Evolutionary conservation across 2,797 vertebrate genomes (phyloP), one percentile per base, ranked within the genome.

Genomic region (Acanthopagrus latus): DNA sequence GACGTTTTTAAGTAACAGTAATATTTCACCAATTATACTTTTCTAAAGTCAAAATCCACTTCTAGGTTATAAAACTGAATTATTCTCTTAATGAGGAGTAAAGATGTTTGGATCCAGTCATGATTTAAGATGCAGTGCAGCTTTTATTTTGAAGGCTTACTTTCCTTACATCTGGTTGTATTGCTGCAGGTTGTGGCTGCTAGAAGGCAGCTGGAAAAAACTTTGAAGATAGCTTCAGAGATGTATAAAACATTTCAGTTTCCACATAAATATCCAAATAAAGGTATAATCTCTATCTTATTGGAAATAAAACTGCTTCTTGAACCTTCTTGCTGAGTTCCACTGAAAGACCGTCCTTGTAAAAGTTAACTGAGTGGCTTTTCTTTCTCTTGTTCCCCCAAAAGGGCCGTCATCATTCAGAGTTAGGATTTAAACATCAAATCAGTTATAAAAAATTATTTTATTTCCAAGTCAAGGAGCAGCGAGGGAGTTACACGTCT

Each of bases 141-240:
- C 67, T 86, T 82, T 84, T 84, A 88, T 78, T 86, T 81, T 80
- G 60, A 84, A 82, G 16, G 52, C 6, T 38, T 17, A 2, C 12
- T 29, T 0, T 21, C 3, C 3, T 23, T 46, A 18, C 21, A 56
- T 76, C 10, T 44, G 23, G 7, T 23, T 20, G 44, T n/a, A 23
- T 59, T 64, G 23, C 27, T 9, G 38, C 33, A 2, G 14, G 10
- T 16, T 33, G 3, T 27, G 20, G 21, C 1, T 25, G 1, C 3
- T 12, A 7, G 44, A 5, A 1, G 43, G 27, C 17, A 60, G 27
- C 50, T n/a, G 6, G 38, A 46, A 0, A 25, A 25, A 0, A 57
- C n/a, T 23, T 13, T 18, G 1, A 18, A 18, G 54, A 41, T 43
- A 20, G 10, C 21, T 18, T 29, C 23, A 46, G 4, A 56, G 38